These are phyloP conservation scores for Cancer borealis DNA, from an alignment of 2,888 invertebrate genomes.

Conservation along the genomic window DNA sequence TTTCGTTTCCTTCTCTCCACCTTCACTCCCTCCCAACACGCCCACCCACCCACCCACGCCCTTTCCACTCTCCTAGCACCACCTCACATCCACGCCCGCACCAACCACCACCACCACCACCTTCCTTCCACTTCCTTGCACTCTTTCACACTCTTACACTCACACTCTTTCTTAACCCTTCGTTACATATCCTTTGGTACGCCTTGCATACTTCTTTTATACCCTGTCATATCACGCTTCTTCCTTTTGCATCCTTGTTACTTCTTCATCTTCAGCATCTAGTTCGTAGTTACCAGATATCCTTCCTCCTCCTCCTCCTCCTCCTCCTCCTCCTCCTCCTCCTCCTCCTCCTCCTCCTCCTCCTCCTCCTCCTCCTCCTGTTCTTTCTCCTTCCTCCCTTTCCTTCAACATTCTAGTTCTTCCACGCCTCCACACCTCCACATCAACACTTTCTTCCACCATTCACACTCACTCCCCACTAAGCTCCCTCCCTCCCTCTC, in stretches of 20 bases:
- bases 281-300: neutral
- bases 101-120: neutral
- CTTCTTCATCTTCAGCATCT: neutral
- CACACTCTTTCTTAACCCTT: neutral
- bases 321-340: neutral
- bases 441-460: neutral
- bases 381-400: neutral
- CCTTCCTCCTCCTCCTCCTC: neutral
- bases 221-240: neutral
- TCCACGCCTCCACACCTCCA: neutral
- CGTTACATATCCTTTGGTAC: neutral
- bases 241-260: neutral
- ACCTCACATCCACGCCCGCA: too few species aligned
- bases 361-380: neutral
- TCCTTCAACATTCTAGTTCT: neutral
- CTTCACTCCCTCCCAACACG: neutral
- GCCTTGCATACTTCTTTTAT: neutral
- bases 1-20: conserved; percentile 3
- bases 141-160: neutral
- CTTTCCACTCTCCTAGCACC: neutral
- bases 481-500: neutral
- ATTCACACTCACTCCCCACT: neutral
- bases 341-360: neutral
- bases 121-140: neutral
- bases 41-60: neutral